Percentiles rank a stretch among this genome's conserved stretches.
Conservation (phyloP, 1,140 invertebrate species). For the Drosophila trapezifrons region DNA sequence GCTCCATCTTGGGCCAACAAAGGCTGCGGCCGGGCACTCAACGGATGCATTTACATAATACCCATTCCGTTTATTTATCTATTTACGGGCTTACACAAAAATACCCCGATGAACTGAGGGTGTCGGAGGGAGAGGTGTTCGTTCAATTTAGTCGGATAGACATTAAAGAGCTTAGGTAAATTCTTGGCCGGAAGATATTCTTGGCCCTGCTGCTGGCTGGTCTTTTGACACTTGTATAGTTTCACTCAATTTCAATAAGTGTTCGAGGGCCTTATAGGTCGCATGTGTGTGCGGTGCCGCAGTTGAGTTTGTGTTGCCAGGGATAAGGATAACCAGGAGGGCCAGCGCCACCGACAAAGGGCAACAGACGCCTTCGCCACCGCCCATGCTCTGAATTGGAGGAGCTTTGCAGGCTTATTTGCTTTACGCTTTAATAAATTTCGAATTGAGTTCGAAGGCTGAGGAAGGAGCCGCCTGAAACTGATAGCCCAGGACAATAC, state of each 20-base stretch:
- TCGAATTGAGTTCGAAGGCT: conserved; percentile 33
- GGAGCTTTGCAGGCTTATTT: conserved; percentile 44
- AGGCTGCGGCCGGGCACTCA: conserved; percentile 34
- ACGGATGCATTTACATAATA: conserved; percentile 67
- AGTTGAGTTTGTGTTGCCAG: conserved; percentile 7
- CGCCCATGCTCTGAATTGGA: conserved; percentile 5
- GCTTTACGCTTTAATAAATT: conserved; percentile 54
- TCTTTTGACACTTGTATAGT: conserved; percentile 79
- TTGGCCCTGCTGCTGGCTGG: conserved; percentile 15
- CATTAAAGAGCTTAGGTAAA: conserved; percentile 60
- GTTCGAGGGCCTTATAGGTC: conserved; percentile 29
- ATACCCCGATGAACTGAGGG: conserved; percentile 3
- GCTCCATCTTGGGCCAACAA: conserved; percentile 9
- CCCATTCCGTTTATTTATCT: conserved; percentile 54
- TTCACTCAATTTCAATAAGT: conserved; percentile 76
- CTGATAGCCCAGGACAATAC: conserved; percentile 36
- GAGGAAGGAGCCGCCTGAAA: conserved; percentile 24
- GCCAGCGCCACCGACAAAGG: conserved; percentile 20
- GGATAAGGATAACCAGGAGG: conserved; percentile 25
- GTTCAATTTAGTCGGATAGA: conserved; percentile 21
- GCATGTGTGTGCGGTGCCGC: conserved; percentile 7
- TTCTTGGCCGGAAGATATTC: conserved; percentile 48
- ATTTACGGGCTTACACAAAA: conserved; percentile 55
- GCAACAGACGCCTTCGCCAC: not conserved
- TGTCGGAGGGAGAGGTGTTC: not conserved